phyloP scores from a whole-genome alignment of 2,797 vertebrate species.

The Graptemys geographica region DNA sequence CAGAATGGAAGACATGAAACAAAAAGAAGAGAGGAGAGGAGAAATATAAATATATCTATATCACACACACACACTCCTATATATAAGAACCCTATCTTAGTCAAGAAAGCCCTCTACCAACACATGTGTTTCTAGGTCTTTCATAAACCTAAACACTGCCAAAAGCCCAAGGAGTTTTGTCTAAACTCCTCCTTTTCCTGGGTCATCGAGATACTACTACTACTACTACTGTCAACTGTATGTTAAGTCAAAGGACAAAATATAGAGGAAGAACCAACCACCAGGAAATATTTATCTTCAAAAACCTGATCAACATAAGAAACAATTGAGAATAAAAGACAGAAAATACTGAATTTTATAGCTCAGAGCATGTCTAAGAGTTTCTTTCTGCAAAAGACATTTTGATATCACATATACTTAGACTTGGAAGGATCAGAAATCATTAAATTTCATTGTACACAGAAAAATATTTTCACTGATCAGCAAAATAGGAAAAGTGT shows the following conservation, averaged over 20 bases:
- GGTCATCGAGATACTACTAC: neutral
- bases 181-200: neutral
- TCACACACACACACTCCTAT: too few species aligned
- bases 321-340: neutral
- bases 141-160: neutral
- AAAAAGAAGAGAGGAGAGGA: neutral
- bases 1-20: neutral
- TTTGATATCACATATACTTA: neutral
- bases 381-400: neutral
- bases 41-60: too few species aligned
- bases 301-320: neutral
- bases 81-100: neutral
- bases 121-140: neutral
- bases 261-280: neutral
- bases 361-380: neutral
- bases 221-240: too few species aligned
- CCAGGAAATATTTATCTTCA: neutral
- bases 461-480: neutral
- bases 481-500: neutral
- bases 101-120: neutral
- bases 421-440: neutral
- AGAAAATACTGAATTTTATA: neutral
- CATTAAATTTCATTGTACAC: neutral
- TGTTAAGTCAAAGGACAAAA: neutral
- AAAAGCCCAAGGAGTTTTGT: neutral